Evolutionary conservation across 2,113 vertebrate genomes (phyloP).

Genomic region (Hirundichthys speculiger): DNA sequence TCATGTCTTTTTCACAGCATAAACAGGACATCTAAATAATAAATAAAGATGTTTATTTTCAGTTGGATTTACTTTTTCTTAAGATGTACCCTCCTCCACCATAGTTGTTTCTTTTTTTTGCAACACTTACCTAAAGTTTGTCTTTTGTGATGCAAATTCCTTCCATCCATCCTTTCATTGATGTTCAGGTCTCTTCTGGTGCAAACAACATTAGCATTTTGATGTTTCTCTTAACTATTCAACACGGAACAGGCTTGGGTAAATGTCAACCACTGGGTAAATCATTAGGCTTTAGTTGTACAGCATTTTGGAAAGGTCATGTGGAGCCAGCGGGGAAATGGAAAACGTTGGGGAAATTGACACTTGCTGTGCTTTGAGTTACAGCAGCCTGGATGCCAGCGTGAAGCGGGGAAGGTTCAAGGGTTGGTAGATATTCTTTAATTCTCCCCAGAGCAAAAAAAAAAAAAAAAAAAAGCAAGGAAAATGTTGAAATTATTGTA

Average conservation of each 20-base stretch:
- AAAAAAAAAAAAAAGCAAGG: too few species aligned
- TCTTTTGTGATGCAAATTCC: neutral
- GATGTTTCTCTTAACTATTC: conserved; percentile 59
- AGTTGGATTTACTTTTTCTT: neutral
- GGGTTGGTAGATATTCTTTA: conserved; percentile 21
- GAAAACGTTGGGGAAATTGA: conserved; percentile 25
- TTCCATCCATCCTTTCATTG: conserved; percentile 6
- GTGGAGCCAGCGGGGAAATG: conserved; percentile 53
- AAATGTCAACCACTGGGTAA: conserved; percentile 79
- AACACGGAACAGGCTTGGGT: conserved; percentile 45
- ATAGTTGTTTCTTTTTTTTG: neutral
- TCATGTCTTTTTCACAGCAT: conserved; percentile 48
- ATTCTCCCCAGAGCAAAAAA: conserved; percentile 12
- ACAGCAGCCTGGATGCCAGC: conserved; percentile 9
- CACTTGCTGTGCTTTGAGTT: conserved; percentile 32
- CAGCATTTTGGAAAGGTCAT: conserved; percentile 77
- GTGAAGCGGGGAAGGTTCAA: conserved; percentile 3
- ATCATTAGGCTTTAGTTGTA: conserved; percentile 68
- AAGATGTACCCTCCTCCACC: neutral
- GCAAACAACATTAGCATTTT: conserved; percentile 52
- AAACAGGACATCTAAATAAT: conserved; percentile 22
- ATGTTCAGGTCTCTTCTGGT: conserved; percentile 13
- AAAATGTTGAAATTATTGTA: too few species aligned
- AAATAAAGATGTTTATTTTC: conserved; percentile 11
- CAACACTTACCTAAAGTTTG: conserved; percentile 7